Evolutionary conservation across 2,888 invertebrate species (phyloP).

Genomic region (Eupithecia dodoneata): DNA sequence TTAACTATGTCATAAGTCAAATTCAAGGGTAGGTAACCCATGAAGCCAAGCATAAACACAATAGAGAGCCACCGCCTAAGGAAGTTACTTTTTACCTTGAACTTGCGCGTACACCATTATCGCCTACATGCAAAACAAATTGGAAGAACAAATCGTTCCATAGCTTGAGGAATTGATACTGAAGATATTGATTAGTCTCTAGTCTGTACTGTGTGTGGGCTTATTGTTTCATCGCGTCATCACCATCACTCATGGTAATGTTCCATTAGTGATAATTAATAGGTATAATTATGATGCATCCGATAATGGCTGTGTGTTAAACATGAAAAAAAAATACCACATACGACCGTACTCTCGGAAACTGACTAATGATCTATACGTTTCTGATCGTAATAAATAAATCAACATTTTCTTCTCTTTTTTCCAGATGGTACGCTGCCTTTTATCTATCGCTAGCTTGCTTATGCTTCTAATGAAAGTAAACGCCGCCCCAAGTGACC

Average conservation of each 20-base stretch:
- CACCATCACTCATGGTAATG: slow-evolving; percentile 11
- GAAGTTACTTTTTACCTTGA: slow-evolving; percentile 22
- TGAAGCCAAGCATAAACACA: slow-evolving; percentile 1
- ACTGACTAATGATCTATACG: background rate
- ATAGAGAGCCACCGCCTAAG: slow-evolving; percentile 1
- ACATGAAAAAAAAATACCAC: background rate
- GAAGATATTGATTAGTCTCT: background rate
- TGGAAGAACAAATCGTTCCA: background rate
- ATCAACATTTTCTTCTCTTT: slow-evolving; percentile 17
- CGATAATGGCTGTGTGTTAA: background rate
- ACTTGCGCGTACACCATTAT: slow-evolving; percentile 35
- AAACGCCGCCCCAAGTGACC: slow-evolving; percentile 61
- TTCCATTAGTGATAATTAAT: slow-evolving; percentile 8
- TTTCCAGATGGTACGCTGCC: slow-evolving; percentile 72
- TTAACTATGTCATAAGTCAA: background rate
- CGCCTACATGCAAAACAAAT: slow-evolving; percentile 23
- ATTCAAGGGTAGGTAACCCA: background rate
- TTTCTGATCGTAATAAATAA: background rate
- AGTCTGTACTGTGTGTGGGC: slow-evolving; percentile 3
- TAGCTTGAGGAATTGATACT: background rate
- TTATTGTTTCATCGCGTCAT: slow-evolving; percentile 17
- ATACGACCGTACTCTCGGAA: background rate
- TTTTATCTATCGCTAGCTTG: slow-evolving; percentile 52
- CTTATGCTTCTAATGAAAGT: slow-evolving; percentile 57
- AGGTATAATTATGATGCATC: background rate